A percentile compares a stretch with the other conserved stretches of the same genome.
Conservation (phyloP, 2,113 vertebrate genomes). For the Mesitornis unicolor region DNA sequence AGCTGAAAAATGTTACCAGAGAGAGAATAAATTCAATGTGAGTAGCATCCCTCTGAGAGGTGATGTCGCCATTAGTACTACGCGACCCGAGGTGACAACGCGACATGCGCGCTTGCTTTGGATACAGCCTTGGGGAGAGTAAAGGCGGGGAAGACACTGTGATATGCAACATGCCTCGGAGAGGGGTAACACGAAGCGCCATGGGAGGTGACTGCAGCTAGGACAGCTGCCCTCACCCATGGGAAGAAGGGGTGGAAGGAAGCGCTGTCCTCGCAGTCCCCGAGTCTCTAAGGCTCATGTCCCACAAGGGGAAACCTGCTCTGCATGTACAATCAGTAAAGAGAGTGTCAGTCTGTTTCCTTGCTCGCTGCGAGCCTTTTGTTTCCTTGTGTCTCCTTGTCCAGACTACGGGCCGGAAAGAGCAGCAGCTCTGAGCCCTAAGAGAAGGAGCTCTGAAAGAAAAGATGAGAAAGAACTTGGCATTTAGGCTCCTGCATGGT, state of each 20-base stretch:
- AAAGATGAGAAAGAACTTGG: neutral
- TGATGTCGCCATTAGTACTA: fast-evolving
- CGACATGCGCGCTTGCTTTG: neutral
- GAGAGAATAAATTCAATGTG: neutral
- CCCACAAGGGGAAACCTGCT: neutral
- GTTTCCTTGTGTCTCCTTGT: neutral
- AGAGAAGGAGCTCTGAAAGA: neutral
- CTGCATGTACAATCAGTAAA: neutral
- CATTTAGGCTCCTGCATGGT: neutral
- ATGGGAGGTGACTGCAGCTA: neutral
- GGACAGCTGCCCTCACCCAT: neutral
- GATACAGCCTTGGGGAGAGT: neutral
- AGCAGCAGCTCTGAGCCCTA: conserved; percentile 4
- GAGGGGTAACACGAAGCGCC: neutral
- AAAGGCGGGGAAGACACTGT: neutral
- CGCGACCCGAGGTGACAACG: neutral
- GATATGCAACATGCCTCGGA: neutral
- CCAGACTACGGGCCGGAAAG: neutral
- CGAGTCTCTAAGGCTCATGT: neutral
- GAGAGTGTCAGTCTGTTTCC: neutral
- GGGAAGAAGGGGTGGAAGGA: neutral
- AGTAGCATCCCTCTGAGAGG: neutral
- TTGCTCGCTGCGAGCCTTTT: neutral
- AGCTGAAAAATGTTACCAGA: neutral
- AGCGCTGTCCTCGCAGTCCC: neutral